Evolutionary conservation across 2,888 invertebrate genomes (phyloP).

Genomic region (Actias luna): DNA sequence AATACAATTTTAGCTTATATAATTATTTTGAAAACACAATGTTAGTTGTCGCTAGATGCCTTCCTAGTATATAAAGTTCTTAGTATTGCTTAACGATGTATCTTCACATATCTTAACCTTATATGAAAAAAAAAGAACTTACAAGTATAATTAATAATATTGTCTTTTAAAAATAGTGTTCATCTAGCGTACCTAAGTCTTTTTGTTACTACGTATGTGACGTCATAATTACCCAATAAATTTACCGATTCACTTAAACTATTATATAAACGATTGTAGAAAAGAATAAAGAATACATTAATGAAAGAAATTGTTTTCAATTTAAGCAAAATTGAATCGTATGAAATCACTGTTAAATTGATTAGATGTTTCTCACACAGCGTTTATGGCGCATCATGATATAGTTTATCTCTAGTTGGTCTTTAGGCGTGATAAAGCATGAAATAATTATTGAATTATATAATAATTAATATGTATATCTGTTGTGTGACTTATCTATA

Average conservation of each 20-base stretch:
- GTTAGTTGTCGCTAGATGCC: conserved; percentile 9
- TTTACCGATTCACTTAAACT: conserved; percentile 70
- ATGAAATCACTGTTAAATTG: conserved; percentile 69
- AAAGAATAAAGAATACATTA: conserved; percentile 56
- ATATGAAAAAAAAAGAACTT: conserved; percentile 11
- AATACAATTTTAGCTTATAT: neutral
- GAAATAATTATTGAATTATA: conserved; percentile 30
- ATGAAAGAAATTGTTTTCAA: conserved; percentile 59
- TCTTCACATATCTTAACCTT: conserved; percentile 50
- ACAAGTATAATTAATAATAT: neutral
- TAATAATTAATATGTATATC: conserved; percentile 15
- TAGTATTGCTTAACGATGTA: conserved; percentile 27
- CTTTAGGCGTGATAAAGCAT: conserved; percentile 71
- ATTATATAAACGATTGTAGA: conserved; percentile 52
- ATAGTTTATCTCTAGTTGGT: conserved; percentile 69
- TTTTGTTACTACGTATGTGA: conserved; percentile 60
- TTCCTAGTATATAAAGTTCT: conserved; percentile 20
- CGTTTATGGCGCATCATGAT: conserved; percentile 45
- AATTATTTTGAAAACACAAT: neutral
- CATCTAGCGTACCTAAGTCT: conserved; percentile 39
- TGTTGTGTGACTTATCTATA: conserved; percentile 27
- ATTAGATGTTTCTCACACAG: conserved; percentile 66
- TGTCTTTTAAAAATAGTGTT: conserved; percentile 27
- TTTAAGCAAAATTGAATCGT: conserved; percentile 70
- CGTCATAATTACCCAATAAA: conserved; percentile 74